Evolutionary conservation across 1,140 invertebrate genomes (phyloP).

Genomic region (Scaptomyza graminum): DNA sequence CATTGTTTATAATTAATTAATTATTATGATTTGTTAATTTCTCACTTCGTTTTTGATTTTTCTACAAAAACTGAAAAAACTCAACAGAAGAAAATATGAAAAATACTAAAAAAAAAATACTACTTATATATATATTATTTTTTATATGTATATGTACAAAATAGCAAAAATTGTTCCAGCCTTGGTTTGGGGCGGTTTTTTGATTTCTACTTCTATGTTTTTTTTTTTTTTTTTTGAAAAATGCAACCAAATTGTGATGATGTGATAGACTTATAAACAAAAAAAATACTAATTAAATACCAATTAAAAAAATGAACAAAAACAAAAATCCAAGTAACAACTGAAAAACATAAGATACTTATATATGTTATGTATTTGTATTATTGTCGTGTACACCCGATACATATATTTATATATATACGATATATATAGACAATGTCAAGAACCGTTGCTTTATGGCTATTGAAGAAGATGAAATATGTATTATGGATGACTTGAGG

Average conservation of each 20-base stretch:
- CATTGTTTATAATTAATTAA: conserved; percentile 42
- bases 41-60: conserved; percentile 32
- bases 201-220: no score
- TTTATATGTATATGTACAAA: conserved; percentile 65
- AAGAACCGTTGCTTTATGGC: conserved; percentile 44
- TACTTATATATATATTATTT: conserved; percentile 59
- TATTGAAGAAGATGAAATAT: conserved; percentile 47
- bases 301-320: conserved; percentile 51
- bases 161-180: conserved; percentile 25
- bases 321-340: conserved; percentile 33
- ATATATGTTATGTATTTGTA: conserved; percentile 76
- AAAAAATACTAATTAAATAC: conserved; percentile 78
- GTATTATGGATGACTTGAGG: conserved; percentile 81
- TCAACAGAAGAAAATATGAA: neutral
- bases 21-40: conserved; percentile 18
- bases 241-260: conserved; percentile 81
- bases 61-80: conserved; percentile 45
- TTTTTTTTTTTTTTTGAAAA: conserved; percentile 38
- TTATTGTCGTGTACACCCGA: conserved; percentile 56
- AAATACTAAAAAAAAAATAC: conserved; percentile 22
- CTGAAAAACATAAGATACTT: conserved; percentile 25
- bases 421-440: conserved; percentile 39
- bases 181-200: conserved; percentile 6
- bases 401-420: conserved; percentile 30
- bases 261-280: conserved; percentile 81